Base-by-base conservation (phyloP, 2,888 invertebrate species). In the Macrosiphum euphorbiae region DNA sequence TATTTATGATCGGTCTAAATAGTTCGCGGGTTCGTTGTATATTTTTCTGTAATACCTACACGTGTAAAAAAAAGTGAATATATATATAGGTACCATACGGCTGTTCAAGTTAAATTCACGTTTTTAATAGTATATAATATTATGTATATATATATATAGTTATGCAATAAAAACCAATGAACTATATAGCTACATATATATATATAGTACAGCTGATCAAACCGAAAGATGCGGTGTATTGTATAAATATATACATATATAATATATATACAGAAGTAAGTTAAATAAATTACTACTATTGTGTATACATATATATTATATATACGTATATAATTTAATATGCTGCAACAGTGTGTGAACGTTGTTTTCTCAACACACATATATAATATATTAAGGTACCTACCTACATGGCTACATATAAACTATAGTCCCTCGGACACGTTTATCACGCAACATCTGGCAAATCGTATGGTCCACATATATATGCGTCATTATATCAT, bases 391-490 rank as follows among this genome's bases (percentile, higher is more conserved):
- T 35, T 16, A 16, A 41, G 47, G 0, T 47, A 47, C 47, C 47
- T 78, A 24, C 35, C 41, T 85, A 85, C 26, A 58, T 78, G 8
- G 20, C 41, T 85, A 85, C 26, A 58, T 58, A 58, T 26, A 26
- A 44, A 85, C 5, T 28, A 28, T 44, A 44, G 67, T 90, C 11
- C 26, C 35, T 61, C n/a, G 61, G 20, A 88, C 87, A 92, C 88
- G 92, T 78, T 88, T 92, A 88, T 55, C 88, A 55, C 78, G n/a
- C 26, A 55, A 88, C 92, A 92, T 92, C 92, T 92, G 92, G 92
- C 88, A 88, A 92, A 92, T 92, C 88, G 88, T 78, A n/a, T 41
- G 78, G 52, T 92, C 92, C 61, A 88, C 88, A 92, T 78, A 92
- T 84, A 86, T 26, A 88, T 41, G 35, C 58, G 47, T 47, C 28